Percentiles rank a stretch among this genome's conserved stretches.
Conservation (phyloP, 2,888 invertebrate species). For the Helobdella robusta region DNA sequence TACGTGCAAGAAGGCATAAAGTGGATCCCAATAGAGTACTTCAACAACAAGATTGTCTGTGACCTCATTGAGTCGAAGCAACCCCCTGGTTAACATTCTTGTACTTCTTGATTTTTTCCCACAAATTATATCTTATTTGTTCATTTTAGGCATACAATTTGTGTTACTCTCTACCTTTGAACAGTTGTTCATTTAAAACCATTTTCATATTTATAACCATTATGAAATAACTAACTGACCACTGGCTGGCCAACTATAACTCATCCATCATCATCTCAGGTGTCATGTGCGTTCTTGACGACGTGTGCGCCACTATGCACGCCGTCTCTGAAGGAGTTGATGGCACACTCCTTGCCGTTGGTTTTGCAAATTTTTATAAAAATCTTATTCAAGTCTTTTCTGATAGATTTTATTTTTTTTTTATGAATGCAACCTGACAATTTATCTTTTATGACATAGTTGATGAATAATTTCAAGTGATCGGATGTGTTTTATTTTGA, state of each 20-base stretch:
- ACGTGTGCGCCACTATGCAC: slow-evolving; percentile 62
- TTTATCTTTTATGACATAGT: not conserved
- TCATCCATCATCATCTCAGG: too few species aligned
- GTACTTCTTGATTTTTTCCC: too few species aligned
- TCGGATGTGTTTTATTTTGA: too few species aligned
- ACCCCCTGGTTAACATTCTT: slow-evolving; percentile 58
- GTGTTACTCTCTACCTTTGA: too few species aligned
- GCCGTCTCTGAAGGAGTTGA: slow-evolving; percentile 57
- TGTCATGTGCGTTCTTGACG: slow-evolving; percentile 60
- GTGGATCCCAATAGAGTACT: slow-evolving; percentile 62
- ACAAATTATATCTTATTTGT: too few species aligned
- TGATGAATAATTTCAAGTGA: not conserved
- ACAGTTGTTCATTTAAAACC: too few species aligned
- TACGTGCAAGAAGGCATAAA: slow-evolving; percentile 61
- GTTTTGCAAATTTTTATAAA: not conserved
- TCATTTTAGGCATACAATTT: too few species aligned
- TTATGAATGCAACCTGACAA: not conserved
- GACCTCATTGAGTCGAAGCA: slow-evolving; percentile 59
- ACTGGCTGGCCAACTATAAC: too few species aligned
- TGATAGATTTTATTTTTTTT: not conserved
- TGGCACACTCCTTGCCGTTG: slow-evolving; percentile 51
- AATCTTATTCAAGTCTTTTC: not conserved
- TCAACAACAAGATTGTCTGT: slow-evolving; percentile 63
- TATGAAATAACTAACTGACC: too few species aligned
- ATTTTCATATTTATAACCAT: too few species aligned